Conservation (phyloP, 37 sponge, comb jelly and placozoan genomes). For the Ephydatia muelleri region DNA sequence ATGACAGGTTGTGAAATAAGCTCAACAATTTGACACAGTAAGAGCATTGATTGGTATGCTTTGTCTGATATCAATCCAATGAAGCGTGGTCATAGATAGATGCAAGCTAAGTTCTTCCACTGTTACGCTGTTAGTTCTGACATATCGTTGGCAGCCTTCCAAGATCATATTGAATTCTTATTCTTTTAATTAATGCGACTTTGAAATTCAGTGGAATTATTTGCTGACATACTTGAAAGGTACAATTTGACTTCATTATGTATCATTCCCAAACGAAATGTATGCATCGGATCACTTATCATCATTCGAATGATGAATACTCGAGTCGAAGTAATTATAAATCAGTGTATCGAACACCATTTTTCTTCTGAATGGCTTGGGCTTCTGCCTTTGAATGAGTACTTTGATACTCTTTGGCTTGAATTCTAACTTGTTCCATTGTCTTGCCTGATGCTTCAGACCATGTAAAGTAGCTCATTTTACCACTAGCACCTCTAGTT, state of each 20-base stretch:
- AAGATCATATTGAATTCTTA: no score
- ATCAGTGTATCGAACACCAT: no score
- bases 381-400: no score
- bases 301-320: not conserved
- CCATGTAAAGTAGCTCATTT: no score
- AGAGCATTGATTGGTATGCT: not conserved
- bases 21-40: constrained; percentile 9
- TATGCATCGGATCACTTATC: constrained; percentile 11
- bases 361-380: no score
- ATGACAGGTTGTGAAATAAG: not conserved
- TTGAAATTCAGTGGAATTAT: not conserved
- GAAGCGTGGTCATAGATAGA: not conserved
- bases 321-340: no score
- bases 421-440: no score
- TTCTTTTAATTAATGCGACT: not conserved
- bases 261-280: constrained; percentile 11
- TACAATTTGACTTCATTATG: not conserved
- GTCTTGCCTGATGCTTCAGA: no score
- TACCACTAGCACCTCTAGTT: no score
- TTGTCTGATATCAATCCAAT: not conserved
- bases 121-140: not conserved
- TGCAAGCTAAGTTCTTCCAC: not conserved
- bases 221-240: not conserved
- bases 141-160: no score
- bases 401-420: no score